A percentile compares a stretch with the other conserved stretches of the same genome.
Conservation (phyloP, 1,140 invertebrate genomes). For the Brachionus asplanchnoidis region DNA sequence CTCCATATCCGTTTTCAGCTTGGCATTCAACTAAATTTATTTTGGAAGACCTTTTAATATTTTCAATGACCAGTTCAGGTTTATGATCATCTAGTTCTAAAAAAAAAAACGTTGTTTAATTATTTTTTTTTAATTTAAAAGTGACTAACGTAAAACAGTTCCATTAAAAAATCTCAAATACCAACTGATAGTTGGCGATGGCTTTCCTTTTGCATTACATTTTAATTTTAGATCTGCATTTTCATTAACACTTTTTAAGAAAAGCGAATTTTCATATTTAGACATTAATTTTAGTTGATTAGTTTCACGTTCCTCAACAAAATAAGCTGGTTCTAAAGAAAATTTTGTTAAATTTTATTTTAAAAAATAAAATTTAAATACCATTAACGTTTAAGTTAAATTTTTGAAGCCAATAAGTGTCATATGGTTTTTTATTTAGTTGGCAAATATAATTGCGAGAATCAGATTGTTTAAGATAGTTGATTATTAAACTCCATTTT, state of each 20-base stretch:
- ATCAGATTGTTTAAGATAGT: constrained; percentile 11
- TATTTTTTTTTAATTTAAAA: neutral
- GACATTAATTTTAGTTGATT: neutral
- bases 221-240: neutral
- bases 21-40: constrained; percentile 31
- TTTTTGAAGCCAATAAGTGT: neutral
- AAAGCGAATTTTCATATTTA: constrained; percentile 22
- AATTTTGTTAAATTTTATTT: neutral
- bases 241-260: neutral
- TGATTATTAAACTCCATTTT: constrained; percentile 15
- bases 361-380: neutral
- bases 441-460: constrained; percentile 37
- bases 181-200: neutral
- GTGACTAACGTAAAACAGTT: neutral
- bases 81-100: neutral
- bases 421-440: constrained; percentile 36
- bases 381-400: constrained; percentile 11
- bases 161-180: neutral
- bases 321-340: constrained; percentile 26
- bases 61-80: constrained; percentile 9
- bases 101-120: neutral
- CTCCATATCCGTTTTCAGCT: constrained; percentile 10
- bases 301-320: neutral
- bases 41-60: neutral
- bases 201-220: constrained; percentile 12